Base-by-base conservation (phyloP, 2,113 vertebrate genomes). In the Bostrychus sinensis region DNA sequence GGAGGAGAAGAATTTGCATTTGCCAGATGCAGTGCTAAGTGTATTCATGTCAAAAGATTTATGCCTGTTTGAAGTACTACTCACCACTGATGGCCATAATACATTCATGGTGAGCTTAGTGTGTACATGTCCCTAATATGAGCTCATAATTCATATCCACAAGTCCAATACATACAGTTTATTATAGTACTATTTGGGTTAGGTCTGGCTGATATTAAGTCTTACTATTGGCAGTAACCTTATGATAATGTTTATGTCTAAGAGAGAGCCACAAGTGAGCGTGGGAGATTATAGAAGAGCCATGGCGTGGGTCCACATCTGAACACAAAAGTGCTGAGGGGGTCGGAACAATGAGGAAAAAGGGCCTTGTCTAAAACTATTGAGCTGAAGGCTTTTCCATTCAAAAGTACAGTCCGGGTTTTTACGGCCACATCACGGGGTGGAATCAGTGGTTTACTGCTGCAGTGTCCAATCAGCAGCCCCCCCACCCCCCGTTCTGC, bases 361-460 rank as follows among this genome's bases (percentile, higher is more conserved):
- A 71, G 60, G 48, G 30, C 19, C 25, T n/a, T 67, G 71, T 61
- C 38, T 14, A 38, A 39, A 75, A 57, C 69, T 54, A 43, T 34
- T 54, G 55, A 67, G 34, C 16, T 51, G 20, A 72, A 71, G 4
- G 2, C 59, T 78, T 83, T 88, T 86, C 81, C 86, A 82, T 78
- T 80, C 71, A 79, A 79, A 72, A 30, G 48, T 57, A 63, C 55
- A 66, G 69, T 71, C 58, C 72, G 70, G 63, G 68, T 76, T 48
- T 80, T 77, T 62, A 62, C 62, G 59, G 61, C 71, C n/a, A n/a
- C n/a, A n/a, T n/a, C n/a, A n/a, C n/a, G n/a, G n/a, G n/a, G n/a
- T 80, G 73, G 66, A 87, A 71, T 70, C 75, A 70, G 83, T 56
- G 86, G 82, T 82, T 87, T 70, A 84, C 82, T 78, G 28, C 81